Evolutionary conservation across 2,113 vertebrate species (phyloP), one percentile per base, ranked within the genome.

Genomic region (Nesoenas mayeri): DNA sequence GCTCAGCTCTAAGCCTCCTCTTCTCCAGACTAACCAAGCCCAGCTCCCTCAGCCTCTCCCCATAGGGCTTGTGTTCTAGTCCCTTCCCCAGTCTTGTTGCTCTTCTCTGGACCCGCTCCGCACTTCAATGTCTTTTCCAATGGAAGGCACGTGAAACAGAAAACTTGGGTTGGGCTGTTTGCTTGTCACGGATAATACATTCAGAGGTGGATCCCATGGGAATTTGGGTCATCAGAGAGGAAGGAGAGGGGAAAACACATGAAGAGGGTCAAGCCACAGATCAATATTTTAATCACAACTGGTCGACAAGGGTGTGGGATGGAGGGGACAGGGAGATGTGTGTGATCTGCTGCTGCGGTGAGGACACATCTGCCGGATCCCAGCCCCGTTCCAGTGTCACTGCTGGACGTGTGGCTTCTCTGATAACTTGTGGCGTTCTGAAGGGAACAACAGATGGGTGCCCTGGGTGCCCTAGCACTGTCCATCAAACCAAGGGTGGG

Each of bases 371-470:
- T 81, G 54, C 48, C 53, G 32, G 28, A 25, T 54, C 48, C 79
- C 70, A 67, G 0, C 73, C 50, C 15, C 12, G 57, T 6, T 62
- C 81, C 61, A 48, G 69, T 64, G 28, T 72, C 44, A 0, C 81
- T 19, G 50, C 64, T 9, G 11, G 24, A 18, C 1, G 1, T 20
- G 20, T 1, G 13, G 81, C 15, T 56, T 50, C 54, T 62, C 78
- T 9, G 17, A 4, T 9, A 87, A 15, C 44, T 61, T 19, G n/a
- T 60, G 0, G 0, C 48, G 50, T 29, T 80, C 81, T 34, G 16
- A 57, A 57, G 51, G 21, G 81, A 58, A 6, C 42, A 24, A 3
- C 70, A 71, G 10, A 17, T 44, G 42, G 42, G 42, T 44, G 15
- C 42, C 42, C 42, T 78, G 90, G 51, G 56, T 80, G 85, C 42